Conservation (phyloP, 30 jellyfish, hydroid and myxozoan genomes). For the Hydractinia symbiolongicarpus region DNA sequence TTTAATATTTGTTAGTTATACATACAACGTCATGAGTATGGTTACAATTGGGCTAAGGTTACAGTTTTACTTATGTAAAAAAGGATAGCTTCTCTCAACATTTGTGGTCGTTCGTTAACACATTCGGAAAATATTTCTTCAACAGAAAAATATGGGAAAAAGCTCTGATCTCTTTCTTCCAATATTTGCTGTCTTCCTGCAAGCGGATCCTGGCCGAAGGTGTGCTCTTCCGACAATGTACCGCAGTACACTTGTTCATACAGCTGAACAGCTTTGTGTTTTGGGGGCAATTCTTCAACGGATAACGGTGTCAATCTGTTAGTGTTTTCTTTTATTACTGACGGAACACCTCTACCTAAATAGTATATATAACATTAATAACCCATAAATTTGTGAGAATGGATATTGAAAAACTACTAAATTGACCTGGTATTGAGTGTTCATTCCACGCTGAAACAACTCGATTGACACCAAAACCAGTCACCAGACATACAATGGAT, state of each 20-base stretch:
- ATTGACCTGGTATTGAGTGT: not conserved
- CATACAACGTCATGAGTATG: too few species aligned
- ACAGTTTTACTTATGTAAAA: not conserved
- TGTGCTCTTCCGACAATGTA: not conserved
- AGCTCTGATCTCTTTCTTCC: not conserved
- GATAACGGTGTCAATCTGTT: not conserved
- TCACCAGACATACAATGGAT: not conserved
- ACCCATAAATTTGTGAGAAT: not conserved
- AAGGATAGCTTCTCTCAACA: not conserved
- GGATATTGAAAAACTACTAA: not conserved
- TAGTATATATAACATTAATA: not conserved
- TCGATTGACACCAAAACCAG: too few species aligned
- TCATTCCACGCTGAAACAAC: too few species aligned
- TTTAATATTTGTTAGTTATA: too few species aligned
- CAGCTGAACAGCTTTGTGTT: not conserved
- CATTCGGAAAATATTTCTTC: not conserved
- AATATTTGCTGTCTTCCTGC: not conserved
- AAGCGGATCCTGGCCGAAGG: not conserved
- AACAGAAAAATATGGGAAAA: not conserved
- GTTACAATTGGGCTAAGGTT: not conserved
- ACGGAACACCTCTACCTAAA: not conserved
- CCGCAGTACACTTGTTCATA: not conserved
- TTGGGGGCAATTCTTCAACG: too few species aligned
- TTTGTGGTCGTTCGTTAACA: not conserved
- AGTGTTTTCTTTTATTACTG: not conserved